A percentile compares a stretch with the other conserved stretches of the same genome.
phyloP scores from a whole-genome alignment of 2,113 vertebrate species.

The Cynocephalus volans region DNA sequence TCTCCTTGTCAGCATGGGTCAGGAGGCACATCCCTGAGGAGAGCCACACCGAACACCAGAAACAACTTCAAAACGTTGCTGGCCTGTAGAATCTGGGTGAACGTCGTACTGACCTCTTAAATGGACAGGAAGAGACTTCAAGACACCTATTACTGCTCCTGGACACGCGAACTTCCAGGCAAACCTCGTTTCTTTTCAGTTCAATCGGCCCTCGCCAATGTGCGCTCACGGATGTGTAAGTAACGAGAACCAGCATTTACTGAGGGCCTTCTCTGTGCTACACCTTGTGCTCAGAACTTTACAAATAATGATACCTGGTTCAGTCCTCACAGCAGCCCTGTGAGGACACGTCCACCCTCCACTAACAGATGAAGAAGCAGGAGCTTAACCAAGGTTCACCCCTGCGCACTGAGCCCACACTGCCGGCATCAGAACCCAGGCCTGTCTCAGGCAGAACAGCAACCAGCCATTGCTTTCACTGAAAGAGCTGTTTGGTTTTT shows the following conservation, averaged over 20 bases:
- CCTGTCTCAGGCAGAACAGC: neutral
- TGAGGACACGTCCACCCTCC: neutral
- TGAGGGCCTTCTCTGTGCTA: neutral
- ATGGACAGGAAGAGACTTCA: neutral
- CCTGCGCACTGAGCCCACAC: neutral
- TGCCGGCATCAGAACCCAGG: neutral
- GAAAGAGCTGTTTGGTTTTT: neutral
- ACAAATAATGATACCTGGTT: neutral
- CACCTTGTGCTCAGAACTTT: neutral
- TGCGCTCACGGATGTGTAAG: neutral
- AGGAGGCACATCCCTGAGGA: neutral
- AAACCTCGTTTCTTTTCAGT: neutral
- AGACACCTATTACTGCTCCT: neutral
- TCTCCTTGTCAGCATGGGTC: neutral
- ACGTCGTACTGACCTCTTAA: neutral
- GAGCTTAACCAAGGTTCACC: neutral
- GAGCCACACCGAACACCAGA: neutral
- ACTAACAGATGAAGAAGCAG: neutral
- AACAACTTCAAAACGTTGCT: neutral
- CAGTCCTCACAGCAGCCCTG: neutral
- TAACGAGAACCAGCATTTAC: neutral
- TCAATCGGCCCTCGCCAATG: neutral
- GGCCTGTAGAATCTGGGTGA: neutral
- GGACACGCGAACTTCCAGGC: neutral
- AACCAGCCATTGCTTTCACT: neutral